A percentile compares a stretch with the other conserved stretches of the same genome.
Conservation (phyloP, 2,888 invertebrate species). For the Palloptera scutellata region DNA sequence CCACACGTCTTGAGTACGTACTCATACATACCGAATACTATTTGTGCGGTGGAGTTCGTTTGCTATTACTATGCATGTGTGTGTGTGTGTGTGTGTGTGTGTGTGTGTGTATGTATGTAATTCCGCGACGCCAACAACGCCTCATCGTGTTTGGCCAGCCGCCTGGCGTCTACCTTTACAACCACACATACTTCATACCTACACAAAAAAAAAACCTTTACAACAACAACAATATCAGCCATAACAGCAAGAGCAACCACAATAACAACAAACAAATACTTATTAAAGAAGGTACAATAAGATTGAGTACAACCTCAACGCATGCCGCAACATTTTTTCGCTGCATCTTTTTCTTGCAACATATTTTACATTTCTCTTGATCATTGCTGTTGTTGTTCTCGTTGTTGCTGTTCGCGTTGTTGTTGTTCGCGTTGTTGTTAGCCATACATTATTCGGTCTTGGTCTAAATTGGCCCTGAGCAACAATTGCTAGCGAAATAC, state of each 20-base stretch:
- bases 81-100: constrained; percentile 49
- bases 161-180: constrained; percentile 40
- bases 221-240: background rate
- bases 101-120: constrained; percentile 47
- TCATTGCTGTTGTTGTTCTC: background rate
- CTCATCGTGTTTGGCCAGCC: constrained; percentile 58
- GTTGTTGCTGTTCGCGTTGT: background rate
- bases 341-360: background rate
- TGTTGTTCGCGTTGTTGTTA: background rate
- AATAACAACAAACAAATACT: background rate
- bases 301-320: background rate
- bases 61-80: constrained; percentile 35
- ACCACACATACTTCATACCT: background rate
- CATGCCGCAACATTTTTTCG: constrained; percentile 4
- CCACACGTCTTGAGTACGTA: too few species aligned
- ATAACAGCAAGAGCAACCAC: background rate
- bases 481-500: constrained; percentile 4
- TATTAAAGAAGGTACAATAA: too few species aligned
- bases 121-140: constrained; percentile 59
- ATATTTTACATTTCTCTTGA: background rate
- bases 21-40: too few species aligned
- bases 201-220: background rate
- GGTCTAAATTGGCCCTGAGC: constrained; percentile 10
- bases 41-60: background rate
- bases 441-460: background rate